Evolutionary conservation across 2,888 invertebrate species (phyloP).

Genomic region (Diaphora mendica): DNA sequence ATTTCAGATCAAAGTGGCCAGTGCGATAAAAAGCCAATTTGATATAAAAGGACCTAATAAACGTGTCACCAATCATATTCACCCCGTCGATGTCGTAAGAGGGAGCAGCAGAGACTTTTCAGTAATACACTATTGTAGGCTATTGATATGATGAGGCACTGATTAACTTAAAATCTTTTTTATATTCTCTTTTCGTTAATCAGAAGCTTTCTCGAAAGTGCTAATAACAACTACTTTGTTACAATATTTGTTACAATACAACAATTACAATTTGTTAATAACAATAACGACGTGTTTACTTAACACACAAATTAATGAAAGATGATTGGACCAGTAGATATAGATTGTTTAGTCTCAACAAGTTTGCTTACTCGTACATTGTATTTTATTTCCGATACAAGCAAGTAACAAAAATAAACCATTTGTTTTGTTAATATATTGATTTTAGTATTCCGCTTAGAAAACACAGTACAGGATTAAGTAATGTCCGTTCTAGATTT

Average conservation of each 20-base stretch:
- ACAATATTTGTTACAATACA: no score
- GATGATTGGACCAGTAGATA: not conserved
- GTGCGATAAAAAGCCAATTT: no score
- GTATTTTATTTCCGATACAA: not conserved
- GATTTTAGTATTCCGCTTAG: not conserved
- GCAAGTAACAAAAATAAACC: not conserved
- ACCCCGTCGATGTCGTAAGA: no score
- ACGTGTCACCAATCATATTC: no score
- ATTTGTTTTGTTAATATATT: not conserved
- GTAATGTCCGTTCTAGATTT: no score
- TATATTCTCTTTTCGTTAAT: not conserved
- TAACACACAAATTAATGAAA: not conserved
- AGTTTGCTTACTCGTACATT: not conserved
- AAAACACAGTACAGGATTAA: not conserved
- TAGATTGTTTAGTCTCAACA: not conserved
- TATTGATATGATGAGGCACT: no score
- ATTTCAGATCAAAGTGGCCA: no score
- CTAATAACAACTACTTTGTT: not conserved
- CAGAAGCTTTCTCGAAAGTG: no score
- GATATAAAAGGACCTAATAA: no score
- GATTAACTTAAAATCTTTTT: not conserved
- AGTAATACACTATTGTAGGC: no score
- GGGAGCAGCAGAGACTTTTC: no score
- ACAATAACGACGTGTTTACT: not conserved
- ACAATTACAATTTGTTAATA: no score